Base-by-base conservation (phyloP, 2,113 vertebrate genomes). In the Oryzias celebensis region DNA sequence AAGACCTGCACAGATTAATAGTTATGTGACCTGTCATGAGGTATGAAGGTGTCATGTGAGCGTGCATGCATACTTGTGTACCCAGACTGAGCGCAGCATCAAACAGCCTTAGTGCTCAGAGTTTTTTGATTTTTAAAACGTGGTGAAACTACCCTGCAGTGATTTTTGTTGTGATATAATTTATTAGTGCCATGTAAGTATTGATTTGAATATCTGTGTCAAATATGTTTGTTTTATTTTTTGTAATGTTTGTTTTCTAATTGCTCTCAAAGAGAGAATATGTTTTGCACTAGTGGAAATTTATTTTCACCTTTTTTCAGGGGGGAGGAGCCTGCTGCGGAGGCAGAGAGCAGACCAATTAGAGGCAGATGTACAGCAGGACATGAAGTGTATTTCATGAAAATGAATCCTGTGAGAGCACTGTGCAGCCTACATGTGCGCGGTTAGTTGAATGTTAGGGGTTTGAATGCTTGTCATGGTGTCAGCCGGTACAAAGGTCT, bases 251-350 rank as follows among this genome's bases (percentile, higher is more conserved):
- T 77, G 16, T 74, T 58, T 75, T 62, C 12, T 76, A 83, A 70
- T 75, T 84, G 43, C 76, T 85, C 75, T 85, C 62, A 81, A 73
- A 78, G 83, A 85, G 79, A 85, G 70, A 73, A 15, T 15, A 78
- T 84, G 61, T 73, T 88, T 88, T 87, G 85, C 85, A 86, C 78
- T 82, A 71, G 72, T 86, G 83, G 70, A 83, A 79, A 62, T 74
- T 72, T 69, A 64, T 77, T 84, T 86, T 86, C 82, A 77, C 80
- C 54, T 80, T 62, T 69, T 85, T 74, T 78, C 14, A 73, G 17
- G 45, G 26, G 7, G 52, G 51, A 82, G 14, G 60, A 58, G 47
- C 69, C 48, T 67, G 61, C 53, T 68, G 17, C 13, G 24, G 62
- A 60, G 51, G 65, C 22, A 54, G 5, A 49, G 45, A 54, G 7